Base-by-base conservation (phyloP, 1,140 invertebrate genomes). In the Eupeodes corollae region DNA sequence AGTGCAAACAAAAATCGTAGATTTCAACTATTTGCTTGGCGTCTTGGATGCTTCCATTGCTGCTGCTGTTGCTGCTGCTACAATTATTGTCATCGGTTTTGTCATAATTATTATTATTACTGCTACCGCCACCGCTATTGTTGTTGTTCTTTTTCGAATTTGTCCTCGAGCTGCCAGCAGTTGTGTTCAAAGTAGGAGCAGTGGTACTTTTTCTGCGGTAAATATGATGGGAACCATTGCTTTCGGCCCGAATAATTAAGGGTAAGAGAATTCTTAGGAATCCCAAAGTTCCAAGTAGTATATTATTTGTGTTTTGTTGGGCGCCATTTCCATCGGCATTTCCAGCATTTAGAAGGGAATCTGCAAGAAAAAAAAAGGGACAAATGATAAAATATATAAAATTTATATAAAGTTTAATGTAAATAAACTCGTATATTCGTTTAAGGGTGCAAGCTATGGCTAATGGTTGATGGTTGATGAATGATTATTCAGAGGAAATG, bases 1-100 rank as follows among this genome's bases (percentile, higher is more conserved):
- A 80, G 63, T 80, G 72, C 48, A 89, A 64, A 61, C 83, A 79
- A 48, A 86, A 67, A 70, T 88, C 84, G 65, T 85, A 86, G 47
- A 88, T 75, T 76, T 86, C 70, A 54, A 77, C 60, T 45, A 75
- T 63, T 61, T 68, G 61, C 42, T 40, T 39, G 47, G 16, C 19
- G 34, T 41, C 34, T 53, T 50, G 33, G 51, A 48, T 42, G 58
- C 16, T 41, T 5, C 39, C 10, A 40, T 47, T 33, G 47, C 15
- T 56, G 51, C 45, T 33, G 49, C 15, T 56, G 51, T 34, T 55
- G 42, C 9, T 55, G 51, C 21, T 49, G 47, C 31, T 48, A 34
- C 33, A 37, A 15, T 16, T 39, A 32, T 40, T 46, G 38, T 35
- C 31, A 14, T 44, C 51, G 61, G 55, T 46, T 40, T 56, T 58